A percentile compares a stretch with the other conserved stretches of the same genome.
Conservation (phyloP, 23 tunicate species). For the Phallusia fumigata region DNA sequence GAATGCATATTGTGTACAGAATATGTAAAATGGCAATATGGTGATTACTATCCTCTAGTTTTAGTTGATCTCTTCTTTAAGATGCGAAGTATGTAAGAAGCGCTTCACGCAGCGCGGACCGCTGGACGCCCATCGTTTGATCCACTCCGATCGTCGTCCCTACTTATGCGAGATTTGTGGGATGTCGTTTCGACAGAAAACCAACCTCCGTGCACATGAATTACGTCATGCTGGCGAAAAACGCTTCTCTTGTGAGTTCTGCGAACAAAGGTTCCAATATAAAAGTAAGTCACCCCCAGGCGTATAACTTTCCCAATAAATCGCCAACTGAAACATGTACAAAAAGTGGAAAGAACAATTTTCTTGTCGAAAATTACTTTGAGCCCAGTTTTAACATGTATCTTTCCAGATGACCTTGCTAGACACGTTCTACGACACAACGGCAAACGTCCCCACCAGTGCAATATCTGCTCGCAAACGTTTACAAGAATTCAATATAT, state of each 20-base stretch:
- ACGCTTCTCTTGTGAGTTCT: constrained; percentile 25
- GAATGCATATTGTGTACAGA: too few species aligned
- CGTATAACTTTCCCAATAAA: too few species aligned
- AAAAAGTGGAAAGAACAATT: too few species aligned
- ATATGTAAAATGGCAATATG: too few species aligned
- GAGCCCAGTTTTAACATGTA: background rate
- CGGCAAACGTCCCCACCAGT: constrained; percentile 31
- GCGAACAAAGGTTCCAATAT: constrained; percentile 34
- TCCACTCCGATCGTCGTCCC: constrained; percentile 54
- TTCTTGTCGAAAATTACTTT: too few species aligned
- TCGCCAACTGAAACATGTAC: too few species aligned
- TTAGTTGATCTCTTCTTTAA: background rate
- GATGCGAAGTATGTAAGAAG: constrained; percentile 49
- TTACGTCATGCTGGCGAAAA: constrained; percentile 36
- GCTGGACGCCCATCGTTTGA: constrained; percentile 35
- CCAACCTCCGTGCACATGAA: constrained; percentile 57
- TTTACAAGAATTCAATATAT: constrained; percentile 54
- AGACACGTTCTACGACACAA: constrained; percentile 55
- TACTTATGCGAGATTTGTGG: constrained; percentile 76
- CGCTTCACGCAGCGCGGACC: constrained; percentile 58
- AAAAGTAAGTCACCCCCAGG: background rate
- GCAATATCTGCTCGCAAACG: constrained; percentile 40
- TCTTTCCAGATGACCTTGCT: constrained; percentile 36
- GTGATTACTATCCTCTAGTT: too few species aligned
- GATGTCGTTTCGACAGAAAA: constrained; percentile 51